phyloP scores from a whole-genome alignment of 1,140 invertebrate species.

The Ooceraea biroi region DNA sequence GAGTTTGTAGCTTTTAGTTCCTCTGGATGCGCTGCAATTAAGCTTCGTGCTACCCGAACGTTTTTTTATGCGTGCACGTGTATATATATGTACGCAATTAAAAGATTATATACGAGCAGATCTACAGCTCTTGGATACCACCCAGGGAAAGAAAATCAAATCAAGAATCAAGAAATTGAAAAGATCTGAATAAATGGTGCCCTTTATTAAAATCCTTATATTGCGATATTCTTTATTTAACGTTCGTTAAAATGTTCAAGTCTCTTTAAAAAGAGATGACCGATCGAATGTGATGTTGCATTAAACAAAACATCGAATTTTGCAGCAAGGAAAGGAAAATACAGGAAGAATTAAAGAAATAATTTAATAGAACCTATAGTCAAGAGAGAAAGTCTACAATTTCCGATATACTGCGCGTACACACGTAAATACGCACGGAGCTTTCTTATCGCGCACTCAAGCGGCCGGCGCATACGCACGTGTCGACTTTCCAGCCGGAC shows the following conservation, averaged over 20 bases:
- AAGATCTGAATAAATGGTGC: no score
- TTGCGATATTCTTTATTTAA: no score
- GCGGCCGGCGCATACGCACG: not conserved
- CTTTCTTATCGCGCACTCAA: constrained; percentile 9
- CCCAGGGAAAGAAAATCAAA: not conserved
- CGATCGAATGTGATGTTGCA: no score
- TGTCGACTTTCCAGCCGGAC: constrained; percentile 64
- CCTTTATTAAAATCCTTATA: no score
- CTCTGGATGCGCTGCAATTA: constrained; percentile 22
- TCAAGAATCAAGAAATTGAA: not conserved
- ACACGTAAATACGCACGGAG: not conserved
- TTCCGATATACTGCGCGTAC: not conserved
- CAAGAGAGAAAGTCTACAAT: not conserved
- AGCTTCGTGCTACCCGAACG: not conserved
- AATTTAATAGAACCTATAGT: not conserved
- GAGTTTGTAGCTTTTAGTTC: constrained; percentile 22
- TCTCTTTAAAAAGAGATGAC: no score
- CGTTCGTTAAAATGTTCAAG: no score
- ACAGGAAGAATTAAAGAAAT: no score
- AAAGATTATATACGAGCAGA: not conserved
- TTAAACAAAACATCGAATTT: no score
- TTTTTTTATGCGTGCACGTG: not conserved
- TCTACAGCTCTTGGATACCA: not conserved
- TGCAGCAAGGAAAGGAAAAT: no score
- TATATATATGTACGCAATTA: not conserved